Evolutionary conservation across 2,797 vertebrate species (phyloP).

Genomic region (Amphiprion clarkii): DNA sequence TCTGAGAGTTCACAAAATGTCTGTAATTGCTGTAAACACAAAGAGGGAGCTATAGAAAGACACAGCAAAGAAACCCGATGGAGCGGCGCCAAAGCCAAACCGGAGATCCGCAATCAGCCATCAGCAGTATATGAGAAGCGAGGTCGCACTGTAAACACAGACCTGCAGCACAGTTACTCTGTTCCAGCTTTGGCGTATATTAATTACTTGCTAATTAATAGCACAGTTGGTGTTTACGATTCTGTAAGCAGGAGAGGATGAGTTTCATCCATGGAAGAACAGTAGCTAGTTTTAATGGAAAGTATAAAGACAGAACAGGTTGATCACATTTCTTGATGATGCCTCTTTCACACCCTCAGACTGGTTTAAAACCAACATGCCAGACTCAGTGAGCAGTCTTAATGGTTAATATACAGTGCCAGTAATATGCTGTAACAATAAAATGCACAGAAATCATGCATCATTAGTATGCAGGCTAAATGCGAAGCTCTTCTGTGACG

Average conservation of each 20-base stretch:
- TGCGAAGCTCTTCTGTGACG: slow-evolving; percentile 47
- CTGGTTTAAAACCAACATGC: slow-evolving; percentile 24
- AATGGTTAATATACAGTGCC: slow-evolving; percentile 56
- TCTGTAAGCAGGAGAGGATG: slow-evolving; percentile 32
- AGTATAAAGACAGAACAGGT: slow-evolving; percentile 27
- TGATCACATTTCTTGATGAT: slow-evolving; percentile 18
- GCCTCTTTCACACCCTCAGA: slow-evolving; percentile 16
- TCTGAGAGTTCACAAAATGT: slow-evolving; percentile 30
- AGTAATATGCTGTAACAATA: slow-evolving; percentile 57
- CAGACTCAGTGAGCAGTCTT: slow-evolving; percentile 57
- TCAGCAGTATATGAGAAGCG: slow-evolving; percentile 31
- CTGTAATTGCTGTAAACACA: slow-evolving; percentile 52
- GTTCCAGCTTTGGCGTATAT: slow-evolving; percentile 57
- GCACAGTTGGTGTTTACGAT: slow-evolving; percentile 67
- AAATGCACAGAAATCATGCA: slow-evolving; percentile 75
- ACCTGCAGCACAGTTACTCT: slow-evolving; percentile 34
- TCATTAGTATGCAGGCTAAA: slow-evolving; percentile 57
- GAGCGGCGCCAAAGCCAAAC: slow-evolving; percentile 22
- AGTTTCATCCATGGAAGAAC: slow-evolving; percentile 32
- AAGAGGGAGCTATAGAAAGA: slow-evolving; percentile 17
- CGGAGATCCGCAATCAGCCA: slow-evolving; percentile 33
- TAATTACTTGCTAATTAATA: slow-evolving; percentile 58
- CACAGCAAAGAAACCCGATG: slow-evolving; percentile 32
- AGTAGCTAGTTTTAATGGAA: slow-evolving; percentile 11
- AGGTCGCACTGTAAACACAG: slow-evolving; percentile 60